Evolutionary conservation across 1,140 invertebrate species (phyloP), one percentile per base, ranked within the genome.

Genomic region (Drosophila mojavensis): DNA sequence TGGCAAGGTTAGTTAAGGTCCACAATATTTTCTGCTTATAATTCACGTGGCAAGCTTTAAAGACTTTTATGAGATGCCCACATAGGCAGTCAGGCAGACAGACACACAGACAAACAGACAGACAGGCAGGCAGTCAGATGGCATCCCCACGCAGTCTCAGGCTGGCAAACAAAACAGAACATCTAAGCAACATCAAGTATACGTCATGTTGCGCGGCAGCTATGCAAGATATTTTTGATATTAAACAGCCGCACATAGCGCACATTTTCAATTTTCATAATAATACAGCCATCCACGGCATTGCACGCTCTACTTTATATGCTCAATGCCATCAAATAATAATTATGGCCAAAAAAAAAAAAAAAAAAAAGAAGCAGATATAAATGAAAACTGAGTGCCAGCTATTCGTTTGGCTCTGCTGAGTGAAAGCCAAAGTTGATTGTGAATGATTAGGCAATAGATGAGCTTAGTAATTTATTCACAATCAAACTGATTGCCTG

Each of bases 221-320:
- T 75, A 78, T 70, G 73, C 73, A 63, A 78, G 56, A 62, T 59
- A 71, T 78, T 43, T 66, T 15, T 56, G 55, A 66, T 78, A 78
- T 75, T 70, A 75, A 64, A 78, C 48, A 45, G 41, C 53, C 72
- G 51, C 50, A 48, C 47, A 20, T 20, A 7, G 51, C 58, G 55
- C 64, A 58, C 70, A 56, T 47, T 53, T 17, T 54, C 43, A 59
- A 64, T 55, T 70, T 75, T 68, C 60, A 75, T 75, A 64, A 75
- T 24, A 24, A 24, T 24, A 24, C 2, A 75, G 66, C 59, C 51
- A 11, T 48, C 58, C 50, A 17, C 17, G 17, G 17, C 17, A 17
- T 17, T 17, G 17, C 17, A 17, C 17, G 17, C 17, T 17, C 17
- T 17, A 17, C 17, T 24, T 24, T 3, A 24, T 24, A 24, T 24